Evolutionary conservation across 2,113 vertebrate species (phyloP).

Genomic region (Chaenogobius annularis): DNA sequence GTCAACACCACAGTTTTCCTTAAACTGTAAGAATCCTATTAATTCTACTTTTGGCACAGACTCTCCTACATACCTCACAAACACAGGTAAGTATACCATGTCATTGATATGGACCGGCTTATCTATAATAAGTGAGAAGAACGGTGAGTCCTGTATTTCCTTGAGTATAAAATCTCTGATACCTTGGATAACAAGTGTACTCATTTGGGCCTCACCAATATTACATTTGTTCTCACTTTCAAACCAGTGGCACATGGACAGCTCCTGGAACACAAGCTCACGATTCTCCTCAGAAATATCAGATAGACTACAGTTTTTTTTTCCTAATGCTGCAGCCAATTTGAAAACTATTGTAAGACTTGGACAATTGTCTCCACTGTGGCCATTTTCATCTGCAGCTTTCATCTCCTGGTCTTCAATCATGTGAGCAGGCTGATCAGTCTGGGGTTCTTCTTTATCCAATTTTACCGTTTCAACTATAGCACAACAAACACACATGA

Average conservation of each 20-base stretch:
- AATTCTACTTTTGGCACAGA: slow-evolving; percentile 90
- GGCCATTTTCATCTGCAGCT: slow-evolving; percentile 69
- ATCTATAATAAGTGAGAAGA: slow-evolving; percentile 91
- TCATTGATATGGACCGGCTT: slow-evolving; percentile 84
- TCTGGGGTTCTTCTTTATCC: slow-evolving; percentile 43
- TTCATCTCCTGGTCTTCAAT: slow-evolving; percentile 58
- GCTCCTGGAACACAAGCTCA: slow-evolving; percentile 69
- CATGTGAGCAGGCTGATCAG: slow-evolving; percentile 37
- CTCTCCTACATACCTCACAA: slow-evolving; percentile 88
- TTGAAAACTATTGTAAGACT: slow-evolving; percentile 69
- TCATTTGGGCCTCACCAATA: slow-evolving; percentile 77
- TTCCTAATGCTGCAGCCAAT: slow-evolving; percentile 66
- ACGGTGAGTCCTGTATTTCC: slow-evolving; percentile 89
- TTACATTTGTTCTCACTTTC: slow-evolving; percentile 38
- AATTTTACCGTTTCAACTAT: slow-evolving; percentile 54
- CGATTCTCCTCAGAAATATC: slow-evolving; percentile 65
- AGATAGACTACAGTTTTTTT: slow-evolving; percentile 56
- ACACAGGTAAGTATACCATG: slow-evolving; percentile 84
- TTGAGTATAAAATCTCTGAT: slow-evolving; percentile 85
- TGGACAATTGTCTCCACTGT: slow-evolving; percentile 63
- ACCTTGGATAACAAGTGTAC: slow-evolving; percentile 83
- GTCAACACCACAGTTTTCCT: slow-evolving; percentile 76
- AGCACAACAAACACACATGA: slow-evolving; percentile 11
- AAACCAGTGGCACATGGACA: slow-evolving; percentile 75
- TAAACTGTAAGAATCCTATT: slow-evolving; percentile 86